Conservation (phyloP, 1,140 invertebrate genomes). For the Physella acuta region DNA sequence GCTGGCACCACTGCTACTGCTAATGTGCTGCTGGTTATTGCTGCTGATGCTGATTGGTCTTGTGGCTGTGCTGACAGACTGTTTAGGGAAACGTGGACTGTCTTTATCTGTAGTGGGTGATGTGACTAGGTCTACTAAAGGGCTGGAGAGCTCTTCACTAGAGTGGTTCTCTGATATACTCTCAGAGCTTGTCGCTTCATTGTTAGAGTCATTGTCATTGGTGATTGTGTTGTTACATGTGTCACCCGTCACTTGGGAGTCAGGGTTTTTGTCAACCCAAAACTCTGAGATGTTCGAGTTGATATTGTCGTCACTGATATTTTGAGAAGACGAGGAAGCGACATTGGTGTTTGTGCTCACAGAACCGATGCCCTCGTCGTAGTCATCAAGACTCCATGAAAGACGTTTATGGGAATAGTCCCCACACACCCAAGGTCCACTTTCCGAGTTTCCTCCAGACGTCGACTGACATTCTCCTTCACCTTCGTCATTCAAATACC, state of each 20-base stretch:
- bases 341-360: background rate
- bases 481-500: constrained; percentile 3
- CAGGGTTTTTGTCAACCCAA: background rate
- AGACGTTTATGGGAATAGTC: background rate
- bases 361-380: background rate
- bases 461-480: constrained; percentile 12
- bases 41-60: background rate
- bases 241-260: too few relatives aligned
- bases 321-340: background rate
- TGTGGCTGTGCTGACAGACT: background rate
- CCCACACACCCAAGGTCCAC: background rate
- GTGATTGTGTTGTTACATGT: too few relatives aligned
- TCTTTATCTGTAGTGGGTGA: too few relatives aligned
- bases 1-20: background rate
- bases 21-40: background rate
- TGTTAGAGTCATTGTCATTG: background rate
- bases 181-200: background rate
- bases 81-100: background rate
- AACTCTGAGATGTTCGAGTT: background rate
- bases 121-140: background rate
- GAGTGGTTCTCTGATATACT: background rate
- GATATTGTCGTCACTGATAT: background rate
- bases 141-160: background rate
- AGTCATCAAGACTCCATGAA: background rate
- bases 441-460: background rate